These are phyloP conservation scores for Nysson spinosus DNA, from an alignment of 2,888 invertebrate species.

Conservation along the genomic window DNA sequence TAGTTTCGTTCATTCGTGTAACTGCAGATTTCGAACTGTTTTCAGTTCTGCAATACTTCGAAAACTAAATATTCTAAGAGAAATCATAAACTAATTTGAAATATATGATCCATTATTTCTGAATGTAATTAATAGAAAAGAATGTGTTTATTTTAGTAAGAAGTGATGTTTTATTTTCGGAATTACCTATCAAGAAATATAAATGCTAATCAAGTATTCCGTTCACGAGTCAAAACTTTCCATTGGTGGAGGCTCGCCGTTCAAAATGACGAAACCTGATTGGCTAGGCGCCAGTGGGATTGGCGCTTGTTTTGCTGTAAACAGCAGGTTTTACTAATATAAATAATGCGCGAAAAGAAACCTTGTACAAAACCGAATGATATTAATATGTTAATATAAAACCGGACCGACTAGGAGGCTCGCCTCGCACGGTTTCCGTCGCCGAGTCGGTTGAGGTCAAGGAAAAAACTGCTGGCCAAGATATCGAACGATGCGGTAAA, in stretches of 20 bases:
- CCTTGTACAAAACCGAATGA: slow-evolving; percentile 1
- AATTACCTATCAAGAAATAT: no score
- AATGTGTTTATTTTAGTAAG: no score
- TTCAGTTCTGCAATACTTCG: no score
- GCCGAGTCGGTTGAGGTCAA: slow-evolving; percentile 14
- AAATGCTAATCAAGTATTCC: background rate
- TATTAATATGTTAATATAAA: slow-evolving; percentile 65
- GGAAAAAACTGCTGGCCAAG: slow-evolving; percentile 2
- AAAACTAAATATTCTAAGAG: no score
- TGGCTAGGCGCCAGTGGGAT: slow-evolving; percentile 13
- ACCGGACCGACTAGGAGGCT: slow-evolving; percentile 65
- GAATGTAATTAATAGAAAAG: background rate
- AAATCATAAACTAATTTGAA: no score
- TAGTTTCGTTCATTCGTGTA: no score
- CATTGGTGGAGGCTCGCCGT: slow-evolving; percentile 25
- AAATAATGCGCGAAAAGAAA: slow-evolving; percentile 18
- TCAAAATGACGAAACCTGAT: slow-evolving; percentile 14
- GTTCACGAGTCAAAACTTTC: slow-evolving; percentile 28
- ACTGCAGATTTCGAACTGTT: no score
- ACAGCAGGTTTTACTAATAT: slow-evolving; percentile 4
- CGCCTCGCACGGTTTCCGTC: slow-evolving; percentile 45
- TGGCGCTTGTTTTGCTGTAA: slow-evolving; percentile 28
- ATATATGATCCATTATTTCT: background rate
- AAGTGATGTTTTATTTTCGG: no score
- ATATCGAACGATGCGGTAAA: slow-evolving; percentile 6